Evolutionary conservation across 2,888 invertebrate species (phyloP).

Genomic region (Nasonia oneida): DNA sequence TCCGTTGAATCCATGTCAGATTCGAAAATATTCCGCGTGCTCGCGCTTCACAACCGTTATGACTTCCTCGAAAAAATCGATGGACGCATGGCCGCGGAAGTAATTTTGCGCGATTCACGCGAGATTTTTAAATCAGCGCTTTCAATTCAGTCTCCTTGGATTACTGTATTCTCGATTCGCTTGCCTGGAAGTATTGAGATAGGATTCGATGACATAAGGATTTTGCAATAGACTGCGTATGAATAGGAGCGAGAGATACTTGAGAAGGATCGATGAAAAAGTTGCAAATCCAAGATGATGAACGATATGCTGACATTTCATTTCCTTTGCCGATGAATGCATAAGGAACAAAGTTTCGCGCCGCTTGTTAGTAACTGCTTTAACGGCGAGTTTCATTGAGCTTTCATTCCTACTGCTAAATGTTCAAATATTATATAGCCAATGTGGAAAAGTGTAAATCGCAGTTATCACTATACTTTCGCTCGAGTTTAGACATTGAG

Average conservation of each 20-base stretch:
- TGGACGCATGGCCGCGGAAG: not conserved
- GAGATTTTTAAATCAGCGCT: not conserved
- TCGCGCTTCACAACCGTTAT: not conserved
- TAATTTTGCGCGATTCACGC: not conserved
- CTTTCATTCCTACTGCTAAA: not conserved
- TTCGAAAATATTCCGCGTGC: not conserved
- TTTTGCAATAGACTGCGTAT: not conserved
- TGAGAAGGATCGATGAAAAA: not conserved
- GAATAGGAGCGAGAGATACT: not conserved
- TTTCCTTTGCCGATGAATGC: not conserved
- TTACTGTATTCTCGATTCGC: not conserved
- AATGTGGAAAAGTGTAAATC: not conserved
- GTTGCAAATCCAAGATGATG: slow-evolving; percentile 15
- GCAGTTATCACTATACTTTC: not conserved
- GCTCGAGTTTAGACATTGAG: not conserved
- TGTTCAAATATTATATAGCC: not conserved
- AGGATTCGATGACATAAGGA: not conserved
- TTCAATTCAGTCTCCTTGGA: not conserved
- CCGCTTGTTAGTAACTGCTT: slow-evolving; percentile 36
- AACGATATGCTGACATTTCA: slow-evolving; percentile 37
- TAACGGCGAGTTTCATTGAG: not conserved
- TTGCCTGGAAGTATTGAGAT: too few species aligned
- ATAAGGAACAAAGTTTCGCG: slow-evolving; percentile 5
- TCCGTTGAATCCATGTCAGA: not conserved
- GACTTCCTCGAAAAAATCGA: not conserved